Evolutionary conservation across 1,140 invertebrate species (phyloP).

Genomic region (Aphis gossypii): DNA sequence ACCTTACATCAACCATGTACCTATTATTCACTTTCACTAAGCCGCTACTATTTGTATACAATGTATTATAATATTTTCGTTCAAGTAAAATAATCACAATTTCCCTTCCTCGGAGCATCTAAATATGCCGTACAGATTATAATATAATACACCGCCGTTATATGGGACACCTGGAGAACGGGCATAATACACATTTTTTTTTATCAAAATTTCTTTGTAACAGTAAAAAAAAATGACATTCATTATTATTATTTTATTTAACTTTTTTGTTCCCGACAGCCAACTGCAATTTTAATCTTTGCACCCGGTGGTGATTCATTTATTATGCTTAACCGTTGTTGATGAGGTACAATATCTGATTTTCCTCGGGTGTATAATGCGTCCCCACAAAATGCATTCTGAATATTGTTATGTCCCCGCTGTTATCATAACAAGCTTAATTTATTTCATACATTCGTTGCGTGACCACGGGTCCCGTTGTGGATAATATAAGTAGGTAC

Average conservation of each 20-base stretch:
- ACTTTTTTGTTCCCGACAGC: background rate
- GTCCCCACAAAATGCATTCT: background rate
- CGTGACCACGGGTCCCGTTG: background rate
- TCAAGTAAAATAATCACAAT: background rate
- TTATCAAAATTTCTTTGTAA: background rate
- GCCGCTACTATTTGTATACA: background rate
- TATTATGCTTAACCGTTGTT: background rate
- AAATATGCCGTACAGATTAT: background rate
- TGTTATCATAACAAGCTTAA: background rate
- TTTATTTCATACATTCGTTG: background rate
- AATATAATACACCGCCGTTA: background rate
- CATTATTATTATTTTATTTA: background rate
- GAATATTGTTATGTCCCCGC: background rate
- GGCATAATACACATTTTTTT: background rate
- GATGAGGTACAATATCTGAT: background rate
- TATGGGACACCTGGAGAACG: background rate
- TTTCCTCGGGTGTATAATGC: background rate
- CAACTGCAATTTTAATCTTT: background rate
- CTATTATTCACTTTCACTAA: constrained; percentile 2
- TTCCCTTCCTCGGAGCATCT: background rate
- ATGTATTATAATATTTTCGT: background rate
- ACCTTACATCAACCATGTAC: background rate
- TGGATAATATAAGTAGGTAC: background rate
- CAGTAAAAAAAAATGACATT: background rate
- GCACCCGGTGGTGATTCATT: background rate